Evolutionary conservation across 2,888 invertebrate species (phyloP).

Genomic region (Rapana venosa): DNA sequence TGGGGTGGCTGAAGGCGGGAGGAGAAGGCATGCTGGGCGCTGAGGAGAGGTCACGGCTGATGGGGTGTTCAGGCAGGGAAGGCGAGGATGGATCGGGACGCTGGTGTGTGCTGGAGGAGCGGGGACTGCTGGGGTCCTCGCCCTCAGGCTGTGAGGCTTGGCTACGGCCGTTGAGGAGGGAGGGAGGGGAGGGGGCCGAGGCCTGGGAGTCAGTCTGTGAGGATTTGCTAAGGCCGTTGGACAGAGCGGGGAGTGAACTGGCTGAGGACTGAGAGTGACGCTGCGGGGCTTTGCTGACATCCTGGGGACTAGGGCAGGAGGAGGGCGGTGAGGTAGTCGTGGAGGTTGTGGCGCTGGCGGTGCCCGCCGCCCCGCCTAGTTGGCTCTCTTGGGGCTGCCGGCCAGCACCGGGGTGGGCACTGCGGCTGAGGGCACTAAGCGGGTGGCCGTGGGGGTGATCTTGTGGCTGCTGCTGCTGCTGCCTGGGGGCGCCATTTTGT

Average conservation of each 20-base stretch:
- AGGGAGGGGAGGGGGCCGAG: not conserved
- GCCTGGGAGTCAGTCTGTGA: not conserved
- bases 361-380: not conserved
- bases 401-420: not conserved
- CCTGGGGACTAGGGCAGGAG: not conserved
- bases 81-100: not conserved
- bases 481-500: not conserved
- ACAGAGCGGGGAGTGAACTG: not conserved
- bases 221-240: no score
- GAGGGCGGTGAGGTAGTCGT: slow-evolving; percentile 21
- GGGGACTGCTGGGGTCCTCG: no score
- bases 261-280: not conserved
- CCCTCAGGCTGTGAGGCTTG: not conserved
- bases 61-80: no score
- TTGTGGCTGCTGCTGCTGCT: not conserved
- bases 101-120: not conserved
- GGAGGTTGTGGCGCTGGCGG: not conserved
- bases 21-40: not conserved
- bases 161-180: not conserved
- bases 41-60: not conserved
- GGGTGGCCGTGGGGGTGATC: not conserved
- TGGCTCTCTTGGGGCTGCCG: slow-evolving; percentile 13
- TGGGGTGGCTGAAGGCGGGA: not conserved
- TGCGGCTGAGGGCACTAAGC: not conserved
- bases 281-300: not conserved